phyloP scores from a whole-genome alignment of 2,888 invertebrate genomes.

The Thysanoteuthis rhombus region DNA sequence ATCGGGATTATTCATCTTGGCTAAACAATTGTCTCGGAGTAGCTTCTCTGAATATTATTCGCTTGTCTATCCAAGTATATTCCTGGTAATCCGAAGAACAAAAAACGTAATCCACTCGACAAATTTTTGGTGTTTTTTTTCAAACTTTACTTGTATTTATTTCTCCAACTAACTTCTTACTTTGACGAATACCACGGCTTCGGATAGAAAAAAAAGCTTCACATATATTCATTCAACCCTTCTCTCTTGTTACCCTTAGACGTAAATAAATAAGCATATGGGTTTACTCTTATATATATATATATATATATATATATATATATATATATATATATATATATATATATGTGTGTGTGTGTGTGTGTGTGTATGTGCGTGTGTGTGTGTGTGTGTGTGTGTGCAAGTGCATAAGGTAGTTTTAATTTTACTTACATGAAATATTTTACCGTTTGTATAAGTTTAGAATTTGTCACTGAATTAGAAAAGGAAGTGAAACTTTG shows the following conservation, averaged over 20 bases:
- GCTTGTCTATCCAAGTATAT: not conserved
- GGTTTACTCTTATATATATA: too few species aligned
- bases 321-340: too few species aligned
- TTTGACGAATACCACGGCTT: not conserved
- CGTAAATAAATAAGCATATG: not conserved
- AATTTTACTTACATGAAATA: too few species aligned
- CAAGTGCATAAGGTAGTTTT: too few species aligned
- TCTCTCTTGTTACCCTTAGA: not conserved
- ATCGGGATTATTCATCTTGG: not conserved
- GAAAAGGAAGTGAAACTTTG: too few species aligned
- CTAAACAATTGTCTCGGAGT: not conserved
- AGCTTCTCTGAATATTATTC: not conserved
- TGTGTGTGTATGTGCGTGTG: too few species aligned
- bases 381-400: too few species aligned
- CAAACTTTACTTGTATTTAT: not conserved
- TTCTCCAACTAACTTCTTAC: not conserved
- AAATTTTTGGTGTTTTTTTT: not conserved
- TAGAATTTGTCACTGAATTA: too few species aligned
- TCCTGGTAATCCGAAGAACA: not conserved
- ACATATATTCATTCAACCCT: not conserved
- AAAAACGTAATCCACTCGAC: not conserved
- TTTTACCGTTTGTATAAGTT: too few species aligned
- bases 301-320: too few species aligned
- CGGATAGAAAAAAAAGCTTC: not conserved
- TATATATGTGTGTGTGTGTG: too few species aligned